phyloP scores from a whole-genome alignment of 2,797 vertebrate species.

The Pseudomugil gertrudae region DNA sequence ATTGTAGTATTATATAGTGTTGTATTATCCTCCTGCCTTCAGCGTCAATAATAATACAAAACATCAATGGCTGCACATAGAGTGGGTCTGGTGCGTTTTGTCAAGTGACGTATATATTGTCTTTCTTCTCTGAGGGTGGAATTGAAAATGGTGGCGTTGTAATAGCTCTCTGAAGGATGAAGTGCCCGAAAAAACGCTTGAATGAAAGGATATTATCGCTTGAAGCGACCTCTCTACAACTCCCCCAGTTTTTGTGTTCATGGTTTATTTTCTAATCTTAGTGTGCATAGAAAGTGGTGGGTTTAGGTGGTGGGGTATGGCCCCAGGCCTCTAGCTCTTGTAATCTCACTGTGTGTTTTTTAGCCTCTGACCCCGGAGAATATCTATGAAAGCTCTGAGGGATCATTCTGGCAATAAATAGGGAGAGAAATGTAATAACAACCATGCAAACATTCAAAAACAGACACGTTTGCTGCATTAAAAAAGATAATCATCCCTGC shows the following conservation, averaged over 20 bases:
- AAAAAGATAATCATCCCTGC: constrained; percentile 46
- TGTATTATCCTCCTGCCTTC: constrained; percentile 67
- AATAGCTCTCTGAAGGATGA: constrained; percentile 73
- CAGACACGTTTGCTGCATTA: constrained; percentile 56
- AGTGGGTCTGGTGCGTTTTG: constrained; percentile 59
- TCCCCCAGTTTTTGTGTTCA: constrained; percentile 51
- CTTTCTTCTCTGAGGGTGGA: constrained; percentile 68
- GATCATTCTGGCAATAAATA: constrained; percentile 49
- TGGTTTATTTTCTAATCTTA: constrained; percentile 78
- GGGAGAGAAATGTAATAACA: constrained; percentile 55
- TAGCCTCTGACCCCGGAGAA: constrained; percentile 66
- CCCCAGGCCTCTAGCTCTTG: constrained; percentile 60
- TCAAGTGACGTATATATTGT: constrained; percentile 75
- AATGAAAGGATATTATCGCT: constrained; percentile 81
- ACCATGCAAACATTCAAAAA: constrained; percentile 47
- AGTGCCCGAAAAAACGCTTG: constrained; percentile 70
- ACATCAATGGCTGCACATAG: constrained; percentile 59
- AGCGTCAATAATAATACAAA: constrained; percentile 63
- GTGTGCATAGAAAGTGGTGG: constrained; percentile 60
- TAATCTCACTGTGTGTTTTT: constrained; percentile 69
- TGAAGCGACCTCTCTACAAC: constrained; percentile 70
- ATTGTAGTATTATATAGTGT: constrained; percentile 39
- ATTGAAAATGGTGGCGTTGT: constrained; percentile 70
- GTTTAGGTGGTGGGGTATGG: constrained; percentile 54
- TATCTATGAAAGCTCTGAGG: constrained; percentile 51